phyloP scores from a whole-genome alignment of 1,140 invertebrate genomes.

The Danaus melanippus region DNA sequence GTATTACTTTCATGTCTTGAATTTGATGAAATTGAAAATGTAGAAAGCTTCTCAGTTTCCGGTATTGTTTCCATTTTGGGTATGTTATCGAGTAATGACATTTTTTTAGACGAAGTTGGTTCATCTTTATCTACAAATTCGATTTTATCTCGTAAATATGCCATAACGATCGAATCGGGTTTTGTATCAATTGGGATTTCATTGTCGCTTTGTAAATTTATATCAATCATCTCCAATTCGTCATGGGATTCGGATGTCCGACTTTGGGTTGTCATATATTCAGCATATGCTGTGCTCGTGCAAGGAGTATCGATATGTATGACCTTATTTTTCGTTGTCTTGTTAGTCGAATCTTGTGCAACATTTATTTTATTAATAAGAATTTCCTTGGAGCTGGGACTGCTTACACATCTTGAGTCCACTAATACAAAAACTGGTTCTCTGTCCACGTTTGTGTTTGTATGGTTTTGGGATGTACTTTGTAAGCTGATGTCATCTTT shows the following conservation, averaged over 20 bases:
- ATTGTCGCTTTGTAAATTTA: slow-evolving; percentile 45
- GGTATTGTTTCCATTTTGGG: slow-evolving; percentile 49
- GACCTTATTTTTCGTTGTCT: slow-evolving; percentile 24
- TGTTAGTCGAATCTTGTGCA: slow-evolving; percentile 16
- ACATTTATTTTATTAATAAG: slow-evolving; percentile 24
- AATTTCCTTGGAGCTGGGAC: slow-evolving; percentile 34
- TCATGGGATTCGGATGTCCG: slow-evolving; percentile 25
- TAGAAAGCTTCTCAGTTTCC: slow-evolving; percentile 35
- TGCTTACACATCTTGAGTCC: slow-evolving; percentile 28
- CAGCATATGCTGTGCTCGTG: slow-evolving; percentile 29
- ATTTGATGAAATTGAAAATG: slow-evolving; percentile 10
- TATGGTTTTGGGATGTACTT: slow-evolving; percentile 22
- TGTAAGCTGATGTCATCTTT: slow-evolving; percentile 30
- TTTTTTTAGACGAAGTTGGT: slow-evolving; percentile 30
- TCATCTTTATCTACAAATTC: slow-evolving; percentile 23
- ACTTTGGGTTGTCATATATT: slow-evolving; percentile 6
- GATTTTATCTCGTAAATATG: slow-evolving; percentile 39
- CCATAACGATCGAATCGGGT: slow-evolving; percentile 38
- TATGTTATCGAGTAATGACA: slow-evolving; percentile 38
- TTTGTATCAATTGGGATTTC: slow-evolving; percentile 27
- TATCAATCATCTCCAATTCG: slow-evolving; percentile 37
- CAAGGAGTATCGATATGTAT: slow-evolving; percentile 24
- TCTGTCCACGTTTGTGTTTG: slow-evolving; percentile 17
- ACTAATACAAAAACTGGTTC: slow-evolving; percentile 35
- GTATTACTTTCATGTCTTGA: background rate